phyloP scores from a whole-genome alignment of 2,888 invertebrate genomes.

The Acanthosepion pharaonis region DNA sequence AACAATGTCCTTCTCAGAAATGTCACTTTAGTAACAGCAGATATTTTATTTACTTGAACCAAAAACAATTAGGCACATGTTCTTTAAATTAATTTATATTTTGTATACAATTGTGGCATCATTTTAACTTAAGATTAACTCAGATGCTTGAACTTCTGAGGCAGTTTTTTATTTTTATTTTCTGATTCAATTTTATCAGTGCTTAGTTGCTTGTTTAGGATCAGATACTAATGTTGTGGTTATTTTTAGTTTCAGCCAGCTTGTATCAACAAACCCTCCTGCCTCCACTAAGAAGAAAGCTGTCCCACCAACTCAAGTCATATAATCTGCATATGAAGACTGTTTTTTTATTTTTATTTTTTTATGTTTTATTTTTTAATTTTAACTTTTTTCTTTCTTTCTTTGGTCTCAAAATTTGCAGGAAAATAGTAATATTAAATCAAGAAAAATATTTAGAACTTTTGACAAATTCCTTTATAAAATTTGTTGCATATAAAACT shows the following conservation, averaged over 20 bases:
- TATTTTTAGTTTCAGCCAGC: conserved; percentile 67
- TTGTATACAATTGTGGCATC: neutral
- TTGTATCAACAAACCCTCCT: conserved; percentile 59
- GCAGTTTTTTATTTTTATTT: neutral
- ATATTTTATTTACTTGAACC: too few relatives aligned
- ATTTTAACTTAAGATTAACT: neutral
- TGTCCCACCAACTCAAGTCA: conserved; percentile 56
- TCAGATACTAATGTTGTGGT: conserved; percentile 37
- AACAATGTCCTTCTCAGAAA: neutral
- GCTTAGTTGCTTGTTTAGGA: conserved; percentile 8
- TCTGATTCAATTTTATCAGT: neutral
- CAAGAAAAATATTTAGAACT: neutral
- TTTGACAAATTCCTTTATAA: neutral
- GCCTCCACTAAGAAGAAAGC: conserved; percentile 52
- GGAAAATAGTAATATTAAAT: neutral
- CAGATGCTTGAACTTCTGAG: neutral
- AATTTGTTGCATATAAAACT: neutral
- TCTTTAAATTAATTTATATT: neutral
- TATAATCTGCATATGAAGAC: conserved; percentile 51
- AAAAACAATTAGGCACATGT: neutral
- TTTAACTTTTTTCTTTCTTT: neutral
- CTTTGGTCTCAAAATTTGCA: conserved; percentile 36
- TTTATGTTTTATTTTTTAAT: neutral
- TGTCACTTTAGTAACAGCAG: neutral
- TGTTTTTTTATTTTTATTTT: neutral